These are phyloP conservation scores for Amphilophus citrinellus DNA, from an alignment of 2,113 vertebrate genomes.

Conservation along the genomic window DNA sequence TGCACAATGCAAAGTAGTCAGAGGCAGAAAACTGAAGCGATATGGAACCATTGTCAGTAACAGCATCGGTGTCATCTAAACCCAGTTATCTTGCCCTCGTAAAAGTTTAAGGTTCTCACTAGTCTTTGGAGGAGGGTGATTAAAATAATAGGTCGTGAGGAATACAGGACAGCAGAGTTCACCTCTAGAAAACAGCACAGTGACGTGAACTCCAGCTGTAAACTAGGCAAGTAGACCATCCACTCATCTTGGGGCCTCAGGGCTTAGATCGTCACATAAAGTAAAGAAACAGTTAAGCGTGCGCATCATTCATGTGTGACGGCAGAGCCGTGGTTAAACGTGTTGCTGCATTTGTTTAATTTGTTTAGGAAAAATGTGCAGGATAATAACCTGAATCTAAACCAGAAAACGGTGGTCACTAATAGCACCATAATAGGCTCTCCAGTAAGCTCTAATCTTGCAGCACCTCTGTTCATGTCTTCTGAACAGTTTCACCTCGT, in stretches of 20 bases:
- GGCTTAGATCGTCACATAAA: not conserved
- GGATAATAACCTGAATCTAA: not conserved
- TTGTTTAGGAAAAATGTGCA: not conserved
- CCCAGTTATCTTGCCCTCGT: not conserved
- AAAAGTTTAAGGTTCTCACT: not conserved
- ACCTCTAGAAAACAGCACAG: constrained; percentile 46
- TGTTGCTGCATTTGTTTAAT: not conserved
- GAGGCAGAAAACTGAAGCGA: not conserved
- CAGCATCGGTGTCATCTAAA: not conserved
- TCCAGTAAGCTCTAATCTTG: not conserved
- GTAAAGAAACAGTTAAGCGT: not conserved
- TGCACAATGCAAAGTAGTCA: not conserved
- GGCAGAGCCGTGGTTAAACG: not conserved
- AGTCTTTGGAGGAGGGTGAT: not conserved
- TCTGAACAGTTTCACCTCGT: not conserved
- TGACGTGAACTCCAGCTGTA: not conserved
- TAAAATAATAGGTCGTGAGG: not conserved
- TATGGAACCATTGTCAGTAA: not conserved
- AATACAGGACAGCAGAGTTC: constrained; percentile 36
- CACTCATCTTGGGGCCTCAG: not conserved
- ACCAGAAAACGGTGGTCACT: not conserved
- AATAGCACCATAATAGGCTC: not conserved
- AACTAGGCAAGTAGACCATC: constrained; percentile 38
- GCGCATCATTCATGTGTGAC: not conserved
- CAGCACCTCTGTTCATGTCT: not conserved